These are phyloP conservation scores for Strix uralensis DNA, from an alignment of 2,113 vertebrate genomes.

Conservation along the genomic window DNA sequence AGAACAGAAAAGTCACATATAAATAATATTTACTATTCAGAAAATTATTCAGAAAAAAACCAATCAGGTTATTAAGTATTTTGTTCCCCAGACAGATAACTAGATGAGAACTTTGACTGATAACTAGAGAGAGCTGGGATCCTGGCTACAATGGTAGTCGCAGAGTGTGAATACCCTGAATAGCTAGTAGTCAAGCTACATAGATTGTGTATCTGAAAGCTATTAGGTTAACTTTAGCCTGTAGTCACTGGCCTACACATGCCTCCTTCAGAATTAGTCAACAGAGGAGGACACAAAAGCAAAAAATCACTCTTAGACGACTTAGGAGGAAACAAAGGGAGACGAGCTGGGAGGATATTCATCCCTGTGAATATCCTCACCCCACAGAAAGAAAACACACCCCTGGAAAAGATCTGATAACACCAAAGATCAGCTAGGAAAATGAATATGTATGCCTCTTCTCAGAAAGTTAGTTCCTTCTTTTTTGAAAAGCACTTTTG, in stretches of 20 bases:
- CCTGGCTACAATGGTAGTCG: not conserved
- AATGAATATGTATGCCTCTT: not conserved
- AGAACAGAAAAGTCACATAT: not conserved
- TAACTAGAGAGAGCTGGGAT: not conserved
- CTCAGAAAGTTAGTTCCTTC: not conserved
- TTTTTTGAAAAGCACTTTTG: not conserved
- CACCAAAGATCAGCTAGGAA: not conserved
- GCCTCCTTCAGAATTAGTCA: not conserved
- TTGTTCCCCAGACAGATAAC: not conserved
- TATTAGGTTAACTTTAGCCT: not conserved
- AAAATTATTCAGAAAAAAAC: not conserved
- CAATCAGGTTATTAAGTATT: not conserved
- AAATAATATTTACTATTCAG: not conserved
- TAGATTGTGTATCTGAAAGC: fast-evolving
- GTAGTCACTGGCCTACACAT: not conserved
- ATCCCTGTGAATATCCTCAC: not conserved
- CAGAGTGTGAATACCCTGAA: not conserved
- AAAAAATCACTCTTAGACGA: not conserved
- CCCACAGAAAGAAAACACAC: not conserved
- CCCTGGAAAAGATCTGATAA: not conserved
- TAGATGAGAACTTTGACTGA: not conserved
- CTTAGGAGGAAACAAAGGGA: not conserved
- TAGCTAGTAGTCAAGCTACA: not conserved
- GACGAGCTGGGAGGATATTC: not conserved
- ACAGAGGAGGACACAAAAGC: not conserved